Evolutionary conservation across 2,888 invertebrate genomes (phyloP), one percentile per base, ranked within the genome.

Genomic region (Seira sanloemensis): DNA sequence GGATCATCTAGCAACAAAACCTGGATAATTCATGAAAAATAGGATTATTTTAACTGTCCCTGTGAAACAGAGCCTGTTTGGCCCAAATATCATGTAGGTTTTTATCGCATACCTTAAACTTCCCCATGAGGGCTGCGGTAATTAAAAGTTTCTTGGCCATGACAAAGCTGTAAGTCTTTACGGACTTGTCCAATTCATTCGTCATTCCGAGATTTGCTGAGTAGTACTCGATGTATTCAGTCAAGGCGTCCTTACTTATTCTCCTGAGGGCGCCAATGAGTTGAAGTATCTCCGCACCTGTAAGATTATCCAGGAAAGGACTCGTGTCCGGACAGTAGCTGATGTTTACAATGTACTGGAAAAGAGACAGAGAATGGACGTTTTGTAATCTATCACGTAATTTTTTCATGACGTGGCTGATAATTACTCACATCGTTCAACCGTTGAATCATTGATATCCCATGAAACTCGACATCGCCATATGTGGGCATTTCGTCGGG

Each of bases 291-390:
- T 97, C 94, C 78, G 93, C 91, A 0, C 96, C 95, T 9, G 96
- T 95, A 90, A 96, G 93, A 89, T 94, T 94, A 78, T 93, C 93
- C 89, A 97, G 95, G 67, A 97, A 91, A 0, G 96, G 96, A 91
- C 95, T 94, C 90, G 94, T 94, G 92, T 98, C 97, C 0, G 98
- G 97, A 91, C 97, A 97, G 91, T 97, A 98, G 27, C 97, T 96
- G 90, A 97, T 37, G 24, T 26, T 12, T 25, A 46, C 19, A 1
- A 85, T 65, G 65, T 82, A 86, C 81, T 84, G 16, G n/a, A n/a
- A n/a, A n/a, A n/a, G n/a, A n/a, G n/a, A n/a, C n/a, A n/a, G n/a
- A n/a, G n/a, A n/a, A n/a, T n/a, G n/a, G n/a, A n/a, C n/a, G n/a
- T n/a, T n/a, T n/a, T n/a, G n/a, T n/a, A n/a, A n/a, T n/a, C n/a